Base-by-base conservation (phyloP, 2,888 invertebrate species). In the Camptogramma bilineatum region DNA sequence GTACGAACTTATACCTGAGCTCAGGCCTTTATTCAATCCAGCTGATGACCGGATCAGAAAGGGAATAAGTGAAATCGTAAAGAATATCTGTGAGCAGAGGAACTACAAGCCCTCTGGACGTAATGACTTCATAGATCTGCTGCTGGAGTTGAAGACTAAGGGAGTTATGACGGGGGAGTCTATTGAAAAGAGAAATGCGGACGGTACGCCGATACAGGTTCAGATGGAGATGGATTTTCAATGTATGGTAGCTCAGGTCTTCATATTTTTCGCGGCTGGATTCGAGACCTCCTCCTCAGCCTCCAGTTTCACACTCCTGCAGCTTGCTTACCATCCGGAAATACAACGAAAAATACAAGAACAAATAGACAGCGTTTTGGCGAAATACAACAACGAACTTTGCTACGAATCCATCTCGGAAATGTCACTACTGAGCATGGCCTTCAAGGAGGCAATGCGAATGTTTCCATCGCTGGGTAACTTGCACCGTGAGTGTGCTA, bases 271-370 rank as follows among this genome's bases (percentile, higher is more conserved):
- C 31, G 83, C 79, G 5, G 93, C 91, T n/a, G 93, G 93, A 2
- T 93, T 89, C 39, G 92, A 93, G 69, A 92, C 93, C 0, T 90
- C 91, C 0, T 90, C 93, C 0, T 87, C 88, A 0, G 83, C 88
- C 1, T 85, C 91, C 1, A 89, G 88, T 61, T 88, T 76, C 56
- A 78, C 82, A 10, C 73, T 90, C 17, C 88, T 90, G 60, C 80
- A 87, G 64, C 77, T 93, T 0, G 91, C 93, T 0, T 83, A 76
- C 42, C 73, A 93, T 61, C 87, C 85, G 0, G 85, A 90, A 7
- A 74, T 84, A 24, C 93, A 93, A 63, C 65, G 68, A 17, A 83
- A 80, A 53, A 73, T 88, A 44, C 87, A 87, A 59, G 72, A 78
- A 0, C 87, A 93, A 70, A 86, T 93, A 13, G 91, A 89, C 52